Conservation (phyloP, 2,797 vertebrate species). For the Cirrhinus mrigala region DNA sequence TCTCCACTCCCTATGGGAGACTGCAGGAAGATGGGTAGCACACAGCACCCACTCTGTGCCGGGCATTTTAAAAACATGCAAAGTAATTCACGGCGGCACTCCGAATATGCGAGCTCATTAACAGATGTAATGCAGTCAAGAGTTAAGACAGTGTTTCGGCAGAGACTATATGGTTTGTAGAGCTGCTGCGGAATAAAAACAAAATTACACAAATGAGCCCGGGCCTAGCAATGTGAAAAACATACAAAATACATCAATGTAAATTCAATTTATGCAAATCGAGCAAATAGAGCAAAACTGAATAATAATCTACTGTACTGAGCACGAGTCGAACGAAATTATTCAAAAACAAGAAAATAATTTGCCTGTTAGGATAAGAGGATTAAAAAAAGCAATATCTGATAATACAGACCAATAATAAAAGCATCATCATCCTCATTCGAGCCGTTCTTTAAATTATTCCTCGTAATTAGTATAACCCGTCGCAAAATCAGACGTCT, state of each 20-base stretch:
- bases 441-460: constrained; percentile 1
- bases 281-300: constrained; percentile 55
- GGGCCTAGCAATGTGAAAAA: constrained; percentile 46
- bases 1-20: constrained; percentile 46
- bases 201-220: constrained; percentile 53
- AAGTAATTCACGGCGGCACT: constrained; percentile 50
- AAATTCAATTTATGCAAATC: constrained; percentile 56
- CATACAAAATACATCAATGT: constrained; percentile 50
- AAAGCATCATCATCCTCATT: constrained; percentile 14
- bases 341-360: constrained; percentile 48
- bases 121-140: constrained; percentile 56
- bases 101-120: constrained; percentile 54
- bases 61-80: constrained; percentile 51
- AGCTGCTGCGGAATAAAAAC: constrained; percentile 42
- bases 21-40: constrained; percentile 45
- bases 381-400: constrained; percentile 31
- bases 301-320: constrained; percentile 48
- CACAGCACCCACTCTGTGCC: constrained; percentile 44
- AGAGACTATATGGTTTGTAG: constrained; percentile 48
- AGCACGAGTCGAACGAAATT: constrained; percentile 41
- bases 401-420: constrained; percentile 43
- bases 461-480: constrained; percentile 18
- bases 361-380: constrained; percentile 39
- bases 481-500: neutral
- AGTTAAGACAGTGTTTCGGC: constrained; percentile 51